These are phyloP conservation scores for Propithecus coquereli DNA, from an alignment of 2,113 vertebrate genomes.

Conservation along the genomic window DNA sequence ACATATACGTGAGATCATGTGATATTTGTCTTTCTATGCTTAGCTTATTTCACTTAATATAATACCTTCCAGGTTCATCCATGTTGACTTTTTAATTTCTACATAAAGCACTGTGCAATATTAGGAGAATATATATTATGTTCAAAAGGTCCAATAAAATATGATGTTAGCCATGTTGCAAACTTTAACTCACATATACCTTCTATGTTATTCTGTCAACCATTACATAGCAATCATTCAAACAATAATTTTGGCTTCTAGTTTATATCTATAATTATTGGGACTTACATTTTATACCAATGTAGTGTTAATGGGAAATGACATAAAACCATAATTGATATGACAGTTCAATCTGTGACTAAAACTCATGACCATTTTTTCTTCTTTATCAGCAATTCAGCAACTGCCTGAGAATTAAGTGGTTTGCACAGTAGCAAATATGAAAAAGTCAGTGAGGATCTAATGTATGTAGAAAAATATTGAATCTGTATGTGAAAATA, in stretches of 20 bases:
- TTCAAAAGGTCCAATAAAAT: constrained; percentile 36
- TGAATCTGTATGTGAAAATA: neutral
- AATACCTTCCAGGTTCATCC: neutral
- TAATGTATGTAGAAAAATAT: neutral
- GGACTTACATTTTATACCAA: constrained; percentile 42
- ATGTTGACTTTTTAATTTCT: constrained; percentile 46
- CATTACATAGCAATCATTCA: constrained; percentile 55
- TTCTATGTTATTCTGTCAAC: constrained; percentile 48
- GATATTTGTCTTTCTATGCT: neutral
- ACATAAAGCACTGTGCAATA: constrained; percentile 33
- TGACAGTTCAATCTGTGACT: constrained; percentile 55
- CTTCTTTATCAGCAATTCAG: constrained; percentile 18
- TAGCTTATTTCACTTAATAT: neutral
- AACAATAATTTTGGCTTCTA: constrained; percentile 21
- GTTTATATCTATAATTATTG: neutral
- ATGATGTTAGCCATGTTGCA: neutral
- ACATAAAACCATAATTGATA: constrained; percentile 12
- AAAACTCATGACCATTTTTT: constrained; percentile 42
- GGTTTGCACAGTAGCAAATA: neutral
- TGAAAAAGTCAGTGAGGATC: neutral
- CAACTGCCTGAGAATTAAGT: neutral
- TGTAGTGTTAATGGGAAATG: neutral
- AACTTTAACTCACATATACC: neutral
- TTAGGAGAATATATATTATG: constrained; percentile 38
- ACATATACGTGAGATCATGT: neutral